Base-by-base conservation (phyloP, 1,140 invertebrate species). In the Chelonus insularis region DNA sequence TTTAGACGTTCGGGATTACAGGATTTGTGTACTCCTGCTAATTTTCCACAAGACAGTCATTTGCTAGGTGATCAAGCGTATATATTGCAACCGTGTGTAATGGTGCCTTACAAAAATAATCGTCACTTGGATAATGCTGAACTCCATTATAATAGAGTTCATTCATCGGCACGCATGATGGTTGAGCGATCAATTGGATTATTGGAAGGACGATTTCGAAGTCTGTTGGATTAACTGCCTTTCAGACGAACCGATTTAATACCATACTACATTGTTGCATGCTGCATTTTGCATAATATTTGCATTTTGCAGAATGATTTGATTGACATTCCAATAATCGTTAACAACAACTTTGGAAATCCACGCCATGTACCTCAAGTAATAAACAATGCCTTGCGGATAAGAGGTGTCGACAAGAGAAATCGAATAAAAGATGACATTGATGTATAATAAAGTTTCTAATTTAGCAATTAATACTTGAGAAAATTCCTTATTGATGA, bases 11-110 rank as follows among this genome's bases (percentile, higher is more conserved):
- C 69, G 7, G 55, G 52, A 34, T 20, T 68, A 47, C 50, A 63
- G 20, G 18, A 60, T 23, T 57, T 48, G 7, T 65, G 57, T n/a
- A 62, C 39, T 7, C 39, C 56, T 29, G 34, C 66, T 21, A 63
- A 62, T 54, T 70, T 66, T 58, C 68, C 66, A 54, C 51, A 62
- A n/a, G 48, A 68, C 51, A 60, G 6, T 21, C 64, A 66, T 43
- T 52, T 72, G 7, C 32, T 72, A 25, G 68, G 52, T 16, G 70
- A 72, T 58, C 21, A 41, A 32, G 68, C 65, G 36, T 70, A 72
- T 50, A 23, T 39, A 7, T 50, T 65, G 21, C 61, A 68, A 56
- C 55, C 45, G 11, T 25, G 64, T 47, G 8, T 69, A 20, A 55
- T 72, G 37, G 62, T 66, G 2, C 68, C 68, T 14, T 69, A 64